Evolutionary conservation across 2,113 vertebrate genomes (phyloP), one percentile per base, ranked within the genome.

Genomic region (Aptenodytes patagonicus): DNA sequence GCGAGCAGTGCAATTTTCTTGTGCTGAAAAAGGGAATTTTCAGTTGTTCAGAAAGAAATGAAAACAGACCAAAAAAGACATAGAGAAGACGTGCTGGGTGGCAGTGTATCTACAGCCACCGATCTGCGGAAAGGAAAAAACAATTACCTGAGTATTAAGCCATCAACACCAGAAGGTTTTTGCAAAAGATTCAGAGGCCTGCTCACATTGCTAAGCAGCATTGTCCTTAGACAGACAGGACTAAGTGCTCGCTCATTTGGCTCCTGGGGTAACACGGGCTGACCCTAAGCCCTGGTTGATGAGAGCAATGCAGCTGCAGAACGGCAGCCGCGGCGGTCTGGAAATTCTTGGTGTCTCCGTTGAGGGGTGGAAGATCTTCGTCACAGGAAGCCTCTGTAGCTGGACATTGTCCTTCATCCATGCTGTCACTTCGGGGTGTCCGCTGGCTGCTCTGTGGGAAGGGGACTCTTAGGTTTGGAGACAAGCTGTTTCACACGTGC

Each of bases 281-380:
- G 38, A 18, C 24, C 34, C 13, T 54, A 7, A 47, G 28, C 38
- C 32, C 47, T 38, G 40, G 5, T 6, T 42, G 46, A 40, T 0
- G 4, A 32, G 54, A 55, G 40, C 55, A 34, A 25, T 42, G 73
- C 18, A 15, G 49, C 28, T 69, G 36, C 20, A 51, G 42, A 34
- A 16, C 1, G 1, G 47, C 34, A 7, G 5, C 34, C 1, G 1
- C 1, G 0, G 36, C 0, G 5, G 29, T 36, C 52, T 76, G 83
- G 70, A 77, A 55, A 60, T 90, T 76, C 21, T 69, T 69, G 44
- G n/a, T 47, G 44, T 69, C 32, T 68, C 44, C 1, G 1, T 7
- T 55, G 62, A 36, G 38, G 11, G 14, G 38, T 76, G 16, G 38
- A 64, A 44, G 69, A 49, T 81, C 49, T 60, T 42, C 4, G 2